Evolutionary conservation across 2,113 vertebrate species (phyloP).

Genomic region (Megaleporinus macrocephalus): DNA sequence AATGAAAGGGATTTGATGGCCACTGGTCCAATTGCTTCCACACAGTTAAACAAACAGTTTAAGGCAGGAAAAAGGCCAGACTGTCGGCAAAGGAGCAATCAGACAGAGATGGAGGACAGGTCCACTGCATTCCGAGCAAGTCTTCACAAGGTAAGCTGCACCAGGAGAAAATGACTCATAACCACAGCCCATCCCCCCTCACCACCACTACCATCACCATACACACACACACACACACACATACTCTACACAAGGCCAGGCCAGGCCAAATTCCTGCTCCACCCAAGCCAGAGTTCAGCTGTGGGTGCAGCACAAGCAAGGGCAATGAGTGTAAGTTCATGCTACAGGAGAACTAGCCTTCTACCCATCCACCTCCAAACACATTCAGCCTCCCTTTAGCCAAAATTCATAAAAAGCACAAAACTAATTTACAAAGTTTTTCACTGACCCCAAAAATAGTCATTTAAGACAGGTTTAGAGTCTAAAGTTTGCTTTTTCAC

Average conservation of each 20-base stretch:
- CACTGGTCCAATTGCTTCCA: conserved; percentile 21
- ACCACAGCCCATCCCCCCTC: conserved; percentile 45
- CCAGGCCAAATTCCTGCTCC: conserved; percentile 56
- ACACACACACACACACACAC: conserved; percentile 11
- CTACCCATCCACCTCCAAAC: background rate
- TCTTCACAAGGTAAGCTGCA: conserved; percentile 56
- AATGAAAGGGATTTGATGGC: conserved; percentile 21
- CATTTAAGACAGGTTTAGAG: background rate
- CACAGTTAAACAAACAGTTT: conserved; percentile 3
- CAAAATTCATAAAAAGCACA: background rate
- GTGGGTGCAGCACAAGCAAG: conserved; percentile 6
- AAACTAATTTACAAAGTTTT: background rate
- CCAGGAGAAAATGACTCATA: conserved; percentile 56
- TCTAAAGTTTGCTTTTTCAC: no score
- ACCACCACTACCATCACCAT: conserved; percentile 42
- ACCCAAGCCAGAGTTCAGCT: conserved; percentile 41
- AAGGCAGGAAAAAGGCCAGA: conserved; percentile 27
- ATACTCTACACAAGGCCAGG: conserved; percentile 32
- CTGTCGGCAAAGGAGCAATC: conserved; percentile 1
- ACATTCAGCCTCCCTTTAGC: background rate
- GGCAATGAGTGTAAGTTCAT: background rate
- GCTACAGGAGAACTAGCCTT: background rate
- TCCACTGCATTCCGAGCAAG: conserved; percentile 61
- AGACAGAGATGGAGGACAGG: conserved; percentile 20
- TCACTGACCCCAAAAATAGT: background rate